Base-by-base conservation (phyloP, 2,797 vertebrate species). In the Salmo trutta region DNA sequence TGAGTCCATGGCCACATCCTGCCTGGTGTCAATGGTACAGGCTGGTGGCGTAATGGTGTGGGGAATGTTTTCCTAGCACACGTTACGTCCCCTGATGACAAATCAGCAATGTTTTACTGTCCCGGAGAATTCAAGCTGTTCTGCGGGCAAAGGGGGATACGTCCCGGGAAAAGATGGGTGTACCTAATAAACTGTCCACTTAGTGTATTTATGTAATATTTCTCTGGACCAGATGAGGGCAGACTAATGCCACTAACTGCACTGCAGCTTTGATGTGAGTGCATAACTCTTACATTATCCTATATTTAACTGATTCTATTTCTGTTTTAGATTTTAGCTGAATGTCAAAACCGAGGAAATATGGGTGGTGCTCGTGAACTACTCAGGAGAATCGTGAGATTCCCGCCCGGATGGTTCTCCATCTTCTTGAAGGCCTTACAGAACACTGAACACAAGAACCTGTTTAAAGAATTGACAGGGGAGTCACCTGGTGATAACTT, bases 351-450 rank as follows among this genome's bases (percentile, higher is more conserved):
- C 16, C 2, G 0, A 0, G 96, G 96, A 31, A 70, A 77, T 27
- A 90, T 15, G 29, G 79, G 66, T 0, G 97, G 95, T 31, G 95
- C 95, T 56, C 88, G 95, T 21, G 90, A 96, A 81, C 93, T 99
- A 3, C 86, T 99, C 56, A 88, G 70, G 71, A 92, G 92, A 47
- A 47, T 47, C 41, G 41, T 47, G 41, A 47, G 41, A 47, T 47
- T 47, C 41, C 41, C 41, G 3, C 41, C 41, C 2, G 41, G 41
- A 47, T 47, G 41, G 41, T 97, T 95, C 83, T 97, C 96, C 4
- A 68, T 62, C 1, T 98, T 98, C 89, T 83, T 96, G 67, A 0
- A 75, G 0, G 84, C 94, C 72, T 89, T 99, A 73, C 75, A 68
- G 1, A 1, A 69, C 0, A 93, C 94, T 0, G 87, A 84, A 0